phyloP scores from a whole-genome alignment of 1,140 invertebrate genomes.

The Sitophilus oryzae region DNA sequence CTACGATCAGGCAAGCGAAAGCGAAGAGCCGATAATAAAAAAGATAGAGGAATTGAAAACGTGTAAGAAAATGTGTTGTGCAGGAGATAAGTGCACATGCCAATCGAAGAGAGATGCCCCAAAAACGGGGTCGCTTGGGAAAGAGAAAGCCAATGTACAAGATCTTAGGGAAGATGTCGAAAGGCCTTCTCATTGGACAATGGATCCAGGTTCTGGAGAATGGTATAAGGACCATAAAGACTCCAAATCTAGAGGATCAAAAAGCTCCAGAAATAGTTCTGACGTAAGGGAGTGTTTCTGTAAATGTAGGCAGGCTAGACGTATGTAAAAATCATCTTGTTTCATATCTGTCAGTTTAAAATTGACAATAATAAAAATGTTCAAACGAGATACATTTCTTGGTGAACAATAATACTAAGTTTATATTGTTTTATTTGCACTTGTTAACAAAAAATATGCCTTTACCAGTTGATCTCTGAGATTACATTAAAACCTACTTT shows the following conservation, averaged over 20 bases:
- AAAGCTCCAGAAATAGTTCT: too few species aligned
- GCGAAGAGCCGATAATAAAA: slow-evolving; percentile 26
- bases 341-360: too few species aligned
- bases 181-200: slow-evolving; percentile 30
- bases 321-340: too few species aligned
- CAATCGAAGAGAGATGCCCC: slow-evolving; percentile 2
- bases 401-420: too few species aligned
- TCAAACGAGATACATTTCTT: too few species aligned
- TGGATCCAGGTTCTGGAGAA: slow-evolving; percentile 35
- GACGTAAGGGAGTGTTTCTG: too few species aligned
- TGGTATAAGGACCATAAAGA: slow-evolving; percentile 29
- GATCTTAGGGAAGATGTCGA: slow-evolving; percentile 1
- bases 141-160: slow-evolving; percentile 1
- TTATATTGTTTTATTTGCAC: too few species aligned
- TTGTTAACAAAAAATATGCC: too few species aligned
- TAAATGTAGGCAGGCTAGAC: too few species aligned
- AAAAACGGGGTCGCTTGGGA: slow-evolving; percentile 17
- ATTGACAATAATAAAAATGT: too few species aligned
- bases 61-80: slow-evolving; percentile 18
- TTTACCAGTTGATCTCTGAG: too few species aligned
- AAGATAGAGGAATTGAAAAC: slow-evolving; percentile 21
- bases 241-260: background rate
- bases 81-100: slow-evolving; percentile 12
- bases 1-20: slow-evolving; percentile 32
- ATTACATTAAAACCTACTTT: too few species aligned